Evolutionary conservation across 2,797 vertebrate genomes (phyloP), one percentile per base, ranked within the genome.

Genomic region (Scolopax rusticola): DNA sequence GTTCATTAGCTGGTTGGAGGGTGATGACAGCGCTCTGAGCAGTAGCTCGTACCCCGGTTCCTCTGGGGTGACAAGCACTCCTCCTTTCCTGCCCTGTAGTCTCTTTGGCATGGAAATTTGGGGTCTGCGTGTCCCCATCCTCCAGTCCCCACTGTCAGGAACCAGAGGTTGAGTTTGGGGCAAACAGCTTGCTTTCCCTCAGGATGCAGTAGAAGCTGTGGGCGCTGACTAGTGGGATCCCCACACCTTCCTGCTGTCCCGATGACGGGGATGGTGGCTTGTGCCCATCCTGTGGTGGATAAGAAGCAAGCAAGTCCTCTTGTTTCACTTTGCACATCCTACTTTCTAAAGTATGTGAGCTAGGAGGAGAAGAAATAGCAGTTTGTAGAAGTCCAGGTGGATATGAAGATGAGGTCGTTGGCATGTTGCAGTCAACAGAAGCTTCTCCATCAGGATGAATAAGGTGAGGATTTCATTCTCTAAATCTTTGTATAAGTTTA

Each of bases 11-110:
- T 36, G 64, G n/a, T 3, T 15, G 50, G 10, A 17, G 51, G 28
- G 12, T 2, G 38, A 4, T 15, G 84, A 8, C 0, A 3, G 30
- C 40, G 8, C 8, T 0, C 3, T 4, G 15, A n/a, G 24, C 11
- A 1, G 17, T 15, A 76, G 17, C n/a, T 19, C 0, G 19, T 12
- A 6, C 23, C 32, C 3, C 60, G 64, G 67, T 36, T 68, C 57
- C 63, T 17, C 15, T 7, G 3, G 19, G 61, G 33, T 7, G 41
- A 14, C 0, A 0, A 32, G 4, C 0, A 7, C 56, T 77, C 30
- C 48, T 69, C 33, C 48, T 50, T 50, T 59, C 28, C 81, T 20
- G 18, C 10, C 25, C 80, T 0, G 1, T 65, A 32, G 69, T 51
- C 57, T 36, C 48, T 21, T 10, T 0, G 0, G 32, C 6, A 2